Evolutionary conservation across 2,888 invertebrate genomes (phyloP).

Genomic region (Lampropteryx suffumata): DNA sequence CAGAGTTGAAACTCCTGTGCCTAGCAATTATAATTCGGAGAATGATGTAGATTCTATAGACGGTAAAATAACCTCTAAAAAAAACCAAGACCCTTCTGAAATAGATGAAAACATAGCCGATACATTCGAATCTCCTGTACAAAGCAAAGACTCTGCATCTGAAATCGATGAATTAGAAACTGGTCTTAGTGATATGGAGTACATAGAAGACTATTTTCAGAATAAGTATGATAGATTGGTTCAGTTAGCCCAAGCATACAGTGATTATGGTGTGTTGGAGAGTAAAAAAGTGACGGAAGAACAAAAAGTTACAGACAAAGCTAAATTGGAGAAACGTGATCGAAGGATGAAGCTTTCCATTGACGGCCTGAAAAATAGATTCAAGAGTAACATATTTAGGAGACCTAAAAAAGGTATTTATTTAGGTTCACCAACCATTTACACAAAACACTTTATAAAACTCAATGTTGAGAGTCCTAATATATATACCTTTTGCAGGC

Average conservation of each 20-base stretch:
- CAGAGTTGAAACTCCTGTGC: constrained; percentile 13
- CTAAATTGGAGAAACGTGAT: constrained; percentile 29
- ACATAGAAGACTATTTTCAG: constrained; percentile 58
- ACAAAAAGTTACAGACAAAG: constrained; percentile 40
- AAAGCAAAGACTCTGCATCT: constrained; percentile 30
- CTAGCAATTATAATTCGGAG: constrained; percentile 28
- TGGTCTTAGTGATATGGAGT: constrained; percentile 52
- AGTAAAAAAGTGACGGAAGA: constrained; percentile 46
- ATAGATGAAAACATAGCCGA: constrained; percentile 39
- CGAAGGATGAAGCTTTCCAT: constrained; percentile 36
- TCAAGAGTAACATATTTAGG: constrained; percentile 28
- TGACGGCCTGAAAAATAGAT: constrained; percentile 22
- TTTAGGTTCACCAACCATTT: too few species aligned
- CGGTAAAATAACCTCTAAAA: constrained; percentile 11
- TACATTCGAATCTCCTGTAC: constrained; percentile 15
- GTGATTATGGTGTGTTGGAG: constrained; percentile 69
- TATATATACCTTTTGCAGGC: too few species aligned
- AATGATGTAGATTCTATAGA: background rate
- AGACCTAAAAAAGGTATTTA: constrained; percentile 41
- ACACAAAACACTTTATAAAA: too few species aligned
- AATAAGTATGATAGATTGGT: constrained; percentile 53
- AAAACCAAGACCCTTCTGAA: constrained; percentile 40
- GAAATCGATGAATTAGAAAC: constrained; percentile 36
- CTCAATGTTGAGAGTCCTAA: too few species aligned
- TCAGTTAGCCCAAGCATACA: constrained; percentile 69